Evolutionary conservation across 2,888 invertebrate species (phyloP), one percentile per base, ranked within the genome.

Genomic region (Allophyes oxyacanthae): DNA sequence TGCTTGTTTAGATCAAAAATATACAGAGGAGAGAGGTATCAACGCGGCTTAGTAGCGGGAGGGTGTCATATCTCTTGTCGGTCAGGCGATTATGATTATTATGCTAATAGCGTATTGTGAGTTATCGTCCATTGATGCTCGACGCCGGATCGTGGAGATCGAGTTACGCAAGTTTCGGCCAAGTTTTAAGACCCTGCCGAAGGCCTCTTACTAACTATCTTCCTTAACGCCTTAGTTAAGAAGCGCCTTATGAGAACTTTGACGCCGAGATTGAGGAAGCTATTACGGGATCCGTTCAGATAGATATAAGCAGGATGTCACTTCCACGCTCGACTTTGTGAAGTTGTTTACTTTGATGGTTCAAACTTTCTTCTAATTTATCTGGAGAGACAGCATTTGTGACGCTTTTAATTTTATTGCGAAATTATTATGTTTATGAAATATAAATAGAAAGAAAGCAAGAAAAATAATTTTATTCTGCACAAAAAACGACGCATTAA

Each of bases 181-280:
- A 92, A 94, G 92, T 94, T 91, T 90, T 92, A 91, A 92, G 91
- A 90, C 91, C 91, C 89, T 84, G 84, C 86, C 86, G 87, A 92
- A 91, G 90, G 88, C 90, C 91, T 90, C 90, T 88, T 84, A 87
- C 90, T 86, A 90, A 91, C 91, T 94, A 93, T 91, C 90, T 91
- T 91, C 91, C 91, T 91, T 91, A 90, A 90, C 91, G 92, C 92
- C 91, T 91, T 91, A 92, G 90, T 92, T 93, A 92, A 93, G 91
- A 90, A 91, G 89, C 91, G 90, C 86, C 92, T 92, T 92, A 92
- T 91, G 92, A 93, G 92, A 92, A 93, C 93, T 93, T 93, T 91
- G 92, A 91, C 92, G 91, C 86, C 77, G 89, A 91, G 92, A 92
- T 93, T 92, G 92, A 92, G 90, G 92, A 92, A 92, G 92, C 93